Base-by-base conservation (phyloP, 1,140 invertebrate genomes). In the Protaetia brevitarsis region DNA sequence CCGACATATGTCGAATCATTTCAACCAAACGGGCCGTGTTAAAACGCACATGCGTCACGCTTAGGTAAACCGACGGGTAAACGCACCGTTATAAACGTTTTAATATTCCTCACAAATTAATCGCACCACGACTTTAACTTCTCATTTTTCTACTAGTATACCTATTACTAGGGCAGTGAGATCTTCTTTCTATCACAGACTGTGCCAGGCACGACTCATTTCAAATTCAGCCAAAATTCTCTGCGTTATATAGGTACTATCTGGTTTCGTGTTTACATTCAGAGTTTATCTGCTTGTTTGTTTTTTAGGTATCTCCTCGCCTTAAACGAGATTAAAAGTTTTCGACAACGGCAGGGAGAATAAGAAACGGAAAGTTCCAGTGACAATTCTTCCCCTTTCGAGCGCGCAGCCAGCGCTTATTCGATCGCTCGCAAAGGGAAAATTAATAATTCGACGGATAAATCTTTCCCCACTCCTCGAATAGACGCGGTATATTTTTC, bases 241-340 rank as follows among this genome's bases (percentile, higher is more conserved):
- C n/a, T n/a, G 41, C n/a, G n/a, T n/a, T n/a, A n/a, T n/a, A n/a
- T n/a, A n/a, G n/a, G 41, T 51, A 51, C 19, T 51, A 51, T 51
- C 41, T 51, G 19, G 21, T 51, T 51, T 51, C 41, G 41, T 51
- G 41, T 51, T 51, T 51, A 51, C 41, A 51, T 23, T 51, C n/a
- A 23, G 41, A 51, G 41, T 51, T 51, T 51, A 51, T 51, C 41
- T 51, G 41, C 41, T 51, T 51, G 41, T 51, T 51, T 51, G 41
- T 51, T 51, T 51, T 51, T 51, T 51, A 51, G 41, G 41, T 51
- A 23, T 16, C 26, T 51, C 41, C 41, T 51, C 41, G 6, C 16
- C 5, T 51, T 51, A 51, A 51, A 51, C 10, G 16, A 51, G 41
- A 51, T 51, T 51, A 51, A 51, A 51, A 51, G 41, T 51, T 51